These are phyloP conservation scores for Calephelis nemesis DNA, from an alignment of 1,140 invertebrate species.

Conservation along the genomic window DNA sequence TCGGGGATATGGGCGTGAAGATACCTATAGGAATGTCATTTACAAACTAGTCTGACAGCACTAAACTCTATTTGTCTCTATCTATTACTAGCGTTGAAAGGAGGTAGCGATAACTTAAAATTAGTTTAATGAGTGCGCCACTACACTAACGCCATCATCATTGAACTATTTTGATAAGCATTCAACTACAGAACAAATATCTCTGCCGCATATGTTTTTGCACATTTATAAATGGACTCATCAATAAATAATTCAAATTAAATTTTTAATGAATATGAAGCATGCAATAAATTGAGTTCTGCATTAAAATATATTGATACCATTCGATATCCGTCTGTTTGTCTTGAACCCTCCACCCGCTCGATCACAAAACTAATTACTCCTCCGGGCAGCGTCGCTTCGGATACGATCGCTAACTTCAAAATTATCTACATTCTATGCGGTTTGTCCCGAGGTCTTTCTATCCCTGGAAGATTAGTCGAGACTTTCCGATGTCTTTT, in stretches of 20 bases:
- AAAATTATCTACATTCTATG: constrained; percentile 47
- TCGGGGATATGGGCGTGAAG: no score
- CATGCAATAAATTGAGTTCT: constrained; percentile 16
- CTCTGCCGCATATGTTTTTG: no score
- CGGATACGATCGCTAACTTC: constrained; percentile 51
- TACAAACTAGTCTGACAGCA: no score
- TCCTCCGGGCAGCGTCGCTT: constrained; percentile 51
- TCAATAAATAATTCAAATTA: neutral
- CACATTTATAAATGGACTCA: no score
- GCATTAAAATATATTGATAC: constrained; percentile 28
- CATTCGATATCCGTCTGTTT: constrained; percentile 45
- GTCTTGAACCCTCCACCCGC: constrained; percentile 42
- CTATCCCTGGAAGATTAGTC: neutral
- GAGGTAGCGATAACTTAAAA: no score
- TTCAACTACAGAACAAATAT: no score
- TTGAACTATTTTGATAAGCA: no score
- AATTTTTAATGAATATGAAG: neutral
- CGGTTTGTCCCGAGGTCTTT: constrained; percentile 18
- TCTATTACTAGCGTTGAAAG: no score
- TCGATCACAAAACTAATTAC: constrained; percentile 63
- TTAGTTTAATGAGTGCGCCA: no score
- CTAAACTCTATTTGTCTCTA: no score
- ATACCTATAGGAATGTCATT: no score
- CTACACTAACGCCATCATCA: no score
- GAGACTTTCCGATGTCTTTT: constrained; percentile 1